These are phyloP conservation scores for Tetropium fuscum DNA, from an alignment of 2,888 invertebrate species.

Conservation along the genomic window DNA sequence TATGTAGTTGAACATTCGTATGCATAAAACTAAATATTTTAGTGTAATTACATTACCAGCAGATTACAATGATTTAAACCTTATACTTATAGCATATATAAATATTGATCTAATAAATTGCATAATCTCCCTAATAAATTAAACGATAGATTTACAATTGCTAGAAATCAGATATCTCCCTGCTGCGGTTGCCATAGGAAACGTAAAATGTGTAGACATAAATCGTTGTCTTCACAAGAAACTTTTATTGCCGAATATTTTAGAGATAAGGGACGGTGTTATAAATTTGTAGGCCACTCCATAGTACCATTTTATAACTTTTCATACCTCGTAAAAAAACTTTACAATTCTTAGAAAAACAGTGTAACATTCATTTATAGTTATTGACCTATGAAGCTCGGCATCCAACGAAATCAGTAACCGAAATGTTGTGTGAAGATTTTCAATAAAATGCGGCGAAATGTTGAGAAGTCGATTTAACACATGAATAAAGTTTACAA, in stretches of 20 bases:
- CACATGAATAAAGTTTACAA: conserved; percentile 47
- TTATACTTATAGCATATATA: too few species aligned
- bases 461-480: conserved; percentile 32
- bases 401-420: conserved; percentile 17
- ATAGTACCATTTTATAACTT: conserved; percentile 42
- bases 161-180: too few species aligned
- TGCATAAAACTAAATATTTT: too few species aligned
- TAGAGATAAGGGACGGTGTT: conserved; percentile 24
- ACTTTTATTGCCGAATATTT: conserved; percentile 27
- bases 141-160: too few species aligned
- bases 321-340: conserved; percentile 48
- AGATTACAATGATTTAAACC: too few species aligned
- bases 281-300: conserved; percentile 38
- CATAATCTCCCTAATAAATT: too few species aligned
- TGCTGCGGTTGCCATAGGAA: too few species aligned
- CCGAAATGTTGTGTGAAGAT: conserved; percentile 12
- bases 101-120: too few species aligned
- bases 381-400: conserved; percentile 24
- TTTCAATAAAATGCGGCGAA: conserved; percentile 33
- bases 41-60: too few species aligned
- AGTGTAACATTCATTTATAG: conserved; percentile 26
- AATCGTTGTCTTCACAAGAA: conserved; percentile 11
- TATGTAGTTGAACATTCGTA: too few species aligned
- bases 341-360: conserved; percentile 34
- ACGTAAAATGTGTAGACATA: too few species aligned